A percentile compares a stretch with the other conserved stretches of the same genome.
These are phyloP conservation scores for Tubiluchus corallicola DNA, from an alignment of 2,888 invertebrate genomes.

Conservation along the genomic window DNA sequence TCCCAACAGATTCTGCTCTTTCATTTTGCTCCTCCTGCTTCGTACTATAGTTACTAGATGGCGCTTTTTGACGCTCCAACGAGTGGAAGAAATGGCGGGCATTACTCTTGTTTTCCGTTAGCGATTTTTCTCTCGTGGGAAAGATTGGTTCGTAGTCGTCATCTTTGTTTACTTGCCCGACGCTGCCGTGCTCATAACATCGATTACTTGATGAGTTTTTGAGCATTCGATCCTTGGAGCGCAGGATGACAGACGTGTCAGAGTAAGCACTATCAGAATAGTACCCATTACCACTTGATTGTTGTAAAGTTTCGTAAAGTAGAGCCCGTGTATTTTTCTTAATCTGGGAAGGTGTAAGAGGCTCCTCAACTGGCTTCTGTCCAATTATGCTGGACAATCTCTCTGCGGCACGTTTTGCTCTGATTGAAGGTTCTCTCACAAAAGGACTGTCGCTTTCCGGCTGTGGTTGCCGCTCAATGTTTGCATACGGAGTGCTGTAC, in stretches of 20 bases:
- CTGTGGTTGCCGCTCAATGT: too few species aligned
- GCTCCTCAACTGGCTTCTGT: neutral
- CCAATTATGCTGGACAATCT: neutral
- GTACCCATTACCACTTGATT: neutral
- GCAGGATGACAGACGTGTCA: neutral
- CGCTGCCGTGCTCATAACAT: too few species aligned
- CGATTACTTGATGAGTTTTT: neutral
- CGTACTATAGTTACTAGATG: neutral
- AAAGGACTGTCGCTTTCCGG: too few species aligned
- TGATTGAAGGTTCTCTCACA: neutral
- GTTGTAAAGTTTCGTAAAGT: neutral
- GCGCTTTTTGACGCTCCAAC: neutral
- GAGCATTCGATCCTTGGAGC: neutral
- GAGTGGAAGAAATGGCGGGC: neutral
- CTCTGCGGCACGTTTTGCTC: neutral
- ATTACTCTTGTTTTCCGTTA: neutral
- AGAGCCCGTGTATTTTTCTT: neutral
- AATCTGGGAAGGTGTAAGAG: neutral
- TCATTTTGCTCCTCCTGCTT: neutral
- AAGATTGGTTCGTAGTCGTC: slow-evolving; percentile 1
- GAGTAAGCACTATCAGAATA: neutral
- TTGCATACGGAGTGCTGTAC: too few species aligned
- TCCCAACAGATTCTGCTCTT: neutral
- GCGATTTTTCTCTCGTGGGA: neutral
- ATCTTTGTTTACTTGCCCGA: neutral